phyloP scores from a whole-genome alignment of 1,140 invertebrate species.

The Nilaparvata lugens region DNA sequence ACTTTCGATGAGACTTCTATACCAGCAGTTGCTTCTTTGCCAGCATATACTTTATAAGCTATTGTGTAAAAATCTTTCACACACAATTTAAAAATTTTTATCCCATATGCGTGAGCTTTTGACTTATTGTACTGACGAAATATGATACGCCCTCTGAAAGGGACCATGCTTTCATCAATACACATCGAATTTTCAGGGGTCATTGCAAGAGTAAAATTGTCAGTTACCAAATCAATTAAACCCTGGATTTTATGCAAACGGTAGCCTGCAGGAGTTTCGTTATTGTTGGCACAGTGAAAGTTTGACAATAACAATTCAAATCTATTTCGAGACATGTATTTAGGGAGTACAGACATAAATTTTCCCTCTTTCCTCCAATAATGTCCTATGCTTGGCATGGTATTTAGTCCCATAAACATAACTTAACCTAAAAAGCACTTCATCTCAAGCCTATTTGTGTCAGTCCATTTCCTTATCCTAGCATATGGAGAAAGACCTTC shows the following conservation, averaged over 20 bases:
- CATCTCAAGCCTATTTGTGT: slow-evolving; percentile 25
- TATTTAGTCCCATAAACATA: slow-evolving; percentile 23
- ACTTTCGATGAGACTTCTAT: slow-evolving; percentile 18
- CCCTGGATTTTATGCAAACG: slow-evolving; percentile 23
- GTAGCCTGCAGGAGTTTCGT: slow-evolving; percentile 14
- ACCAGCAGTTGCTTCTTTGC: slow-evolving; percentile 22
- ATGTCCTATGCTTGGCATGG: slow-evolving; percentile 4
- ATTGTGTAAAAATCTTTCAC: too few species aligned
- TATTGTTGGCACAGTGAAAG: slow-evolving; percentile 26
- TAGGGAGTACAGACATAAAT: too few species aligned
- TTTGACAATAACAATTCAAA: too few species aligned
- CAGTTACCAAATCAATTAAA: slow-evolving; percentile 19
- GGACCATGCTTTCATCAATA: too few species aligned
- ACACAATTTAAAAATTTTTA: slow-evolving; percentile 35
- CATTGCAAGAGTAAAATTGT: slow-evolving; percentile 22
- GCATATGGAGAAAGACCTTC: background rate
- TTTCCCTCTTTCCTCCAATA: too few species aligned
- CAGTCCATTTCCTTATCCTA: slow-evolving; percentile 13
- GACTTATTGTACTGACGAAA: too few species aligned
- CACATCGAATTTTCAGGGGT: slow-evolving; percentile 24
- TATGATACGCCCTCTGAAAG: too few species aligned
- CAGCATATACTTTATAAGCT: slow-evolving; percentile 29
- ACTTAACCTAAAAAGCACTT: slow-evolving; percentile 23
- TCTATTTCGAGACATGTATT: too few species aligned
- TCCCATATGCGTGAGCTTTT: slow-evolving; percentile 29